Base-by-base conservation (phyloP, 1,140 invertebrate genomes). In the Formica exsecta region DNA sequence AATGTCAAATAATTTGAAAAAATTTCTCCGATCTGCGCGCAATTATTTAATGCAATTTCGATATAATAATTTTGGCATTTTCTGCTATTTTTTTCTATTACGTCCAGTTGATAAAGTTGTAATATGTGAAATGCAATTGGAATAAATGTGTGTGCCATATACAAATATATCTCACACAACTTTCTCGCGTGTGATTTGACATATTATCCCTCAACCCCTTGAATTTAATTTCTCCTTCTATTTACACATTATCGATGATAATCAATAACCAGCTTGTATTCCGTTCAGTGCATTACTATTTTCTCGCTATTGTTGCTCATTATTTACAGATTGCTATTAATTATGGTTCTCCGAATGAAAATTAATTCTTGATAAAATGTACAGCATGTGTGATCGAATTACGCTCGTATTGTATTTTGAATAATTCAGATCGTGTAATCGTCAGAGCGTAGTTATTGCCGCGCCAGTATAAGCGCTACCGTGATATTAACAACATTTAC, bases 291-390 rank as follows among this genome's bases (percentile, higher is more conserved):
- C 25, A 61, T 61, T 73, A 81, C 79, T 83, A 83, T 83, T 83
- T 73, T 83, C 79, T 73, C 68, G 13, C 79, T 73, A 73, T 83
- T 83, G 68, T 83, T 83, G 68, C 79, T 83, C 38, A 83, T 83
- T 83, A 83, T 83, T 73, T 73, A 74, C 79, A 73, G 68, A 83
- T 83, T 83, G 68, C 54, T 83, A 83, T 83, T 83, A 83, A 83
- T 83, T 83, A 83, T 62, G 79, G 68, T 83, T 83, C 54, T 83
- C 77, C 54, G 54, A 83, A 83, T 83, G 79, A 83, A 73, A 83
- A 83, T 83, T 83, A 83, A 83, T 83, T 83, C 79, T 83, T 83
- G 79, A 83, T 83, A 83, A 83, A 83, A 83, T 54, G 79, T 74
- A 74, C 54, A 61, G 38, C 36, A 68, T 68, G 62, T 80, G 66